Conservation (phyloP, 2,797 vertebrate genomes). For the Urocyon cinereoargenteus region DNA sequence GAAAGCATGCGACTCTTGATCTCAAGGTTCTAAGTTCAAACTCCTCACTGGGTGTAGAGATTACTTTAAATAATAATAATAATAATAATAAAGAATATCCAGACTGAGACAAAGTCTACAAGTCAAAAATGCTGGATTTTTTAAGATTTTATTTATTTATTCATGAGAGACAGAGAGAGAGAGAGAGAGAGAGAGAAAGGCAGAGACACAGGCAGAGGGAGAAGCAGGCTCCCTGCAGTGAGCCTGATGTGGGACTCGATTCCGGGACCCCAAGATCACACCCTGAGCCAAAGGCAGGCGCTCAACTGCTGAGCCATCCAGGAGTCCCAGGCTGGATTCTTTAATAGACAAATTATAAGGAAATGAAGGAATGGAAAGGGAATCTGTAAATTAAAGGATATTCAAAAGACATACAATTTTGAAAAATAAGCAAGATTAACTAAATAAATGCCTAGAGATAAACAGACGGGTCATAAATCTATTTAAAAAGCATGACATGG, state of each 20-base stretch:
- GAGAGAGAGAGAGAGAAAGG: no score
- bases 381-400: slow-evolving; percentile 3
- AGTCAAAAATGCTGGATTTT: slow-evolving; percentile 19
- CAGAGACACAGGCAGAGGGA: no score
- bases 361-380: neutral
- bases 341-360: slow-evolving; percentile 51
- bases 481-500: neutral
- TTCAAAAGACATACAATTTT: neutral
- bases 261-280: no score
- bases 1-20: neutral
- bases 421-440: slow-evolving; percentile 23
- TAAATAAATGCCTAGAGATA: neutral
- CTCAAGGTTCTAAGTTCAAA: neutral
- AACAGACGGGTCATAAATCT: neutral
- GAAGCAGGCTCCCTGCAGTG: no score
- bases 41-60: neutral
- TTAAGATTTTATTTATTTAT: no score
- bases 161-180: no score
- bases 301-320: no score
- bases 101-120: slow-evolving; percentile 4
- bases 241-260: no score
- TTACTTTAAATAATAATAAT: no score
- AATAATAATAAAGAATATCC: neutral
- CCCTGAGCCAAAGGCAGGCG: no score
- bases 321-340: neutral